Conservation (phyloP, 2,888 invertebrate species). For the Andrena praecox region DNA sequence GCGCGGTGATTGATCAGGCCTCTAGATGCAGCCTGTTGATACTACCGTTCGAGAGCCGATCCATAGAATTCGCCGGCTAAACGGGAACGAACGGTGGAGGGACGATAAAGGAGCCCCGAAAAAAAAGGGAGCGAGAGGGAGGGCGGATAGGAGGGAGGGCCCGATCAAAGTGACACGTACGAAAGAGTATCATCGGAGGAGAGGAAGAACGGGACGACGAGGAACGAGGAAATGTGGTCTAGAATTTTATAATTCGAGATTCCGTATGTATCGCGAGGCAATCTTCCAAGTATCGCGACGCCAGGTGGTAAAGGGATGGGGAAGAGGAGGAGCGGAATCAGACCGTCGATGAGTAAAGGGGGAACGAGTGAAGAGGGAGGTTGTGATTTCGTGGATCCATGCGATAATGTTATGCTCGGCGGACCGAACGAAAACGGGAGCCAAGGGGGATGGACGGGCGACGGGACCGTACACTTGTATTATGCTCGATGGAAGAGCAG, state of each 20-base stretch:
- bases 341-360: constrained; percentile 18
- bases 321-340: neutral
- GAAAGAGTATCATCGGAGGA: neutral
- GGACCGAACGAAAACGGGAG: constrained; percentile 70
- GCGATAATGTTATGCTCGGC: constrained; percentile 72
- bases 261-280: neutral
- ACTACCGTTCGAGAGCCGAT: constrained; percentile 76
- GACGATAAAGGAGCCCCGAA: constrained; percentile 55
- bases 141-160: constrained; percentile 15
- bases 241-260: neutral
- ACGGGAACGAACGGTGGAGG: constrained; percentile 52
- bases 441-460: constrained; percentile 42
- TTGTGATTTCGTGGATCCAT: constrained; percentile 64
- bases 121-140: constrained; percentile 33
- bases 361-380: constrained; percentile 35
- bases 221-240: constrained; percentile 6
- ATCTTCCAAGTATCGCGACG: neutral
- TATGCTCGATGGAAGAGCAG: constrained; percentile 64
- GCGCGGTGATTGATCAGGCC: constrained; percentile 81
- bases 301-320: constrained; percentile 14
- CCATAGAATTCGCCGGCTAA: constrained; percentile 65
- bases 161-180: constrained; percentile 26
- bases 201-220: neutral
- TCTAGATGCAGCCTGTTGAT: constrained; percentile 82
- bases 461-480: constrained; percentile 60